Base-by-base conservation (phyloP, 2,797 vertebrate species). In the Oreortyx pictus region DNA sequence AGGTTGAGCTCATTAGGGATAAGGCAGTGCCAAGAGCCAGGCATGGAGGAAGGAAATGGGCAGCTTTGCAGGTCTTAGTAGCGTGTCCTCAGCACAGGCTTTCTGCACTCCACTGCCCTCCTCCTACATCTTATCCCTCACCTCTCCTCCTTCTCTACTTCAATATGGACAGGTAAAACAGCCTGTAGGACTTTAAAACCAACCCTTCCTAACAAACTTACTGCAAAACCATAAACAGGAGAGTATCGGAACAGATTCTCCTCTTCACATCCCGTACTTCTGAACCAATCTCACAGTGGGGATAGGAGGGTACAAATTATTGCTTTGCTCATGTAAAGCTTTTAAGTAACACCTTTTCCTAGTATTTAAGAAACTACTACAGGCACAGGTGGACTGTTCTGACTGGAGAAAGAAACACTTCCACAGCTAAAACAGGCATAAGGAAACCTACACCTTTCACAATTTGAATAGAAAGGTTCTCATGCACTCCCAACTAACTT, bases 41-140 rank as follows among this genome's bases (percentile, higher is more conserved):
- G 23, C 0, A 0, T 1, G 3, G 8, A 22, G 8, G 31, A 50
- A 59, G 37, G 27, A 67, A 74, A 31, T 1, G 1, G 9, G 18
- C 41, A 89, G 39, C 6, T 49, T 23, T 37, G 47, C 7, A 11
- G 39, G 47, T 2, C 39, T 54, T 54, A 7, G 8, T 1, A 1
- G 11, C 1, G 0, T 47, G 44, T 1, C 0, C 31, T 37, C 75
- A 78, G 33, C 54, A 37, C 11, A 27, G 27, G 4, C 44, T 59
- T 17, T 13, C 29, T 73, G 41, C 18, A 8, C 24, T 41, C 17
- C 18, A 44, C 41, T 35, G 43, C 41, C 33, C 29, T n/a, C 35
- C 31, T 27, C 41, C 31, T 37, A 18, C 20, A 13, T 20, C 37
- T 60, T 52, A 46, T 57, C 35, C 65, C n/a, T 41, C 49, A 33